phyloP scores from a whole-genome alignment of 1,140 invertebrate genomes.

The Drosophila subobscura region DNA sequence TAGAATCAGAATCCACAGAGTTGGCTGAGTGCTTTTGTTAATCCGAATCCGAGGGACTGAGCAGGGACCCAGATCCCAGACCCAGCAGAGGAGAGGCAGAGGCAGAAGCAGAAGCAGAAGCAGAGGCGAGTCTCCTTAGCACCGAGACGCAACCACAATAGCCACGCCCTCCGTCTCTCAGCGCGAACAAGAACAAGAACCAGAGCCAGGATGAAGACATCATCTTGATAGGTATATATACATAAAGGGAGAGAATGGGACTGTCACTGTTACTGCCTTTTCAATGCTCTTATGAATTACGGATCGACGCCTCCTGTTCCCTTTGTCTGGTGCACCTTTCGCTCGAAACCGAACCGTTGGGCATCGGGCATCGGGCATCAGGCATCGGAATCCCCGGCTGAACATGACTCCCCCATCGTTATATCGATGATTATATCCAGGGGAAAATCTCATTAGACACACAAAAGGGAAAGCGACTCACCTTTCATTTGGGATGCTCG shows the following conservation, averaged over 20 bases:
- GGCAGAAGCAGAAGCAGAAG: constrained; percentile 1
- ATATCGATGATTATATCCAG: constrained; percentile 26
- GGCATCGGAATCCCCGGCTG: constrained; percentile 21
- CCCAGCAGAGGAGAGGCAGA: constrained; percentile 1
- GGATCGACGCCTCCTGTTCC: constrained; percentile 68
- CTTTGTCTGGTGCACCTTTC: constrained; percentile 49
- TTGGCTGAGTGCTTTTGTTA: constrained; percentile 77
- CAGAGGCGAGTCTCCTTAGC: constrained; percentile 62
- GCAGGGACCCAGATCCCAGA: not conserved
- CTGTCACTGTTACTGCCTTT: constrained; percentile 48
- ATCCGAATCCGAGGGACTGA: constrained; percentile 34
- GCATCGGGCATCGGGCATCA: not conserved
- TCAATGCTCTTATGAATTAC: constrained; percentile 80
- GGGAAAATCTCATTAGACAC: constrained; percentile 69
- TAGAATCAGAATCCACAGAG: constrained; percentile 52
- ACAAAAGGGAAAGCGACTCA: constrained; percentile 50
- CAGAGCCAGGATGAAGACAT: constrained; percentile 42
- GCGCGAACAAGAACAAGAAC: too few relatives aligned
- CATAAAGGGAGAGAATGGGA: constrained; percentile 16
- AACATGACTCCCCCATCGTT: constrained; percentile 52
- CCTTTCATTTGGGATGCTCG: constrained; percentile 40
- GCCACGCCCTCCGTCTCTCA: constrained; percentile 50
- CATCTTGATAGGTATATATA: constrained; percentile 37
- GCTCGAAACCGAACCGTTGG: constrained; percentile 8
- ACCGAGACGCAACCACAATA: constrained; percentile 61